Percentiles rank a stretch among this genome's conserved stretches.
These are phyloP conservation scores for Cinara cedri DNA, from an alignment of 2,888 invertebrate genomes.

Conservation along the genomic window DNA sequence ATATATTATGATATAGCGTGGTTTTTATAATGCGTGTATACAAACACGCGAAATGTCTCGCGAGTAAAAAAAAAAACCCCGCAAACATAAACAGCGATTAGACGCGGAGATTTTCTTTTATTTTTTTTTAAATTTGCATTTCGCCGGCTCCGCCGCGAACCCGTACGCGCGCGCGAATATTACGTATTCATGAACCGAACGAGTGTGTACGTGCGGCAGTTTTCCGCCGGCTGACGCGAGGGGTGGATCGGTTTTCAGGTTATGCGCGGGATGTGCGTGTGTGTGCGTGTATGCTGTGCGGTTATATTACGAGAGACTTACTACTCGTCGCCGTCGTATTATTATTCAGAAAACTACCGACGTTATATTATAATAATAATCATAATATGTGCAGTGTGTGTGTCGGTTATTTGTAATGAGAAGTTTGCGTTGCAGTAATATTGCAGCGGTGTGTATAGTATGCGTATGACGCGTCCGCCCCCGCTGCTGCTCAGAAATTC, in stretches of 20 bases:
- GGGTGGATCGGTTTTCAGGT: background rate
- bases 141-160: too few relatives aligned
- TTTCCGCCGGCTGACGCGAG: constrained; percentile 18
- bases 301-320: too few relatives aligned
- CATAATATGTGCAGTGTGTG: background rate
- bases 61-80: background rate
- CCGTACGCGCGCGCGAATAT: too few relatives aligned
- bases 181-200: constrained; percentile 48
- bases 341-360: constrained; percentile 41
- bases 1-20: background rate
- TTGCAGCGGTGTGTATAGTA: background rate
- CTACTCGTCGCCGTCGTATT: background rate
- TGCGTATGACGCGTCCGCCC: constrained; percentile 50
- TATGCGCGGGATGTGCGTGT: too few relatives aligned
- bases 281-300: too few relatives aligned
- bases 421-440: constrained; percentile 19
- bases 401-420: constrained; percentile 56
- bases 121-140: constrained; percentile 47
- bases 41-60: constrained; percentile 15
- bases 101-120: constrained; percentile 26
- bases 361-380: too few relatives aligned
- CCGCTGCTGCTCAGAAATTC: constrained; percentile 53
- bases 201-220: background rate
- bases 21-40: background rate
- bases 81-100: constrained; percentile 51